phyloP scores from a whole-genome alignment of 2,797 vertebrate species.

The Enteromius anoplus region DNA sequence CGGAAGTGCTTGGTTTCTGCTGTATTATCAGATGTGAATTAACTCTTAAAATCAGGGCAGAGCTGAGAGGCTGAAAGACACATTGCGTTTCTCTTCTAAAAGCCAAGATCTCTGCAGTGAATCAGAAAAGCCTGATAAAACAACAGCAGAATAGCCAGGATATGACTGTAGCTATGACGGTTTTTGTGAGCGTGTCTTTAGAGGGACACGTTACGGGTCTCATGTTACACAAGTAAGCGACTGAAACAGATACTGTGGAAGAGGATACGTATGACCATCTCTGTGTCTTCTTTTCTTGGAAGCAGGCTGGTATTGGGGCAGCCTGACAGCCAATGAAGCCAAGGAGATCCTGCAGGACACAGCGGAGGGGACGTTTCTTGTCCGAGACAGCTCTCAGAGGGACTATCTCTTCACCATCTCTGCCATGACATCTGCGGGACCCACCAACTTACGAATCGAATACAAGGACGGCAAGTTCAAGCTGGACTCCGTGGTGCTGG shows the following conservation, averaged over 20 bases:
- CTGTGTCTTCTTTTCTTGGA: conserved; percentile 39
- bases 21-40: background rate
- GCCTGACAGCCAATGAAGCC: conserved; percentile 90
- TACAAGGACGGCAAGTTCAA: conserved; percentile 93
- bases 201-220: background rate
- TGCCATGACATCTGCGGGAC: conserved; percentile 92
- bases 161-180: background rate
- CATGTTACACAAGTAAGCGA: conserved; percentile 21
- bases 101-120: background rate
- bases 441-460: conserved; percentile 94
- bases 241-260: conserved; percentile 29
- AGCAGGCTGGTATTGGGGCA: conserved; percentile 97
- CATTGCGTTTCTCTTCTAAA: background rate
- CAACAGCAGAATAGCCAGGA: background rate
- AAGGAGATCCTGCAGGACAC: conserved; percentile 90
- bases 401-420: conserved; percentile 97
- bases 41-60: background rate
- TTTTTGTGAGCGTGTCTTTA: conserved; percentile 7
- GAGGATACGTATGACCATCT: conserved; percentile 30
- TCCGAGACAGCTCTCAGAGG: conserved; percentile 92
- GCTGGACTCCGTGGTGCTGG: conserved; percentile 93
- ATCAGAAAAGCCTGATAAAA: background rate
- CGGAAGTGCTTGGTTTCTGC: background rate
- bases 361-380: conserved; percentile 91
- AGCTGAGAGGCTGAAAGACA: conserved; percentile 1